Percentiles rank a stretch among this genome's conserved stretches.
Evolutionary conservation across 1,140 invertebrate genomes (phyloP).

Genomic region (Trichomalopsis sarcophagae): DNA sequence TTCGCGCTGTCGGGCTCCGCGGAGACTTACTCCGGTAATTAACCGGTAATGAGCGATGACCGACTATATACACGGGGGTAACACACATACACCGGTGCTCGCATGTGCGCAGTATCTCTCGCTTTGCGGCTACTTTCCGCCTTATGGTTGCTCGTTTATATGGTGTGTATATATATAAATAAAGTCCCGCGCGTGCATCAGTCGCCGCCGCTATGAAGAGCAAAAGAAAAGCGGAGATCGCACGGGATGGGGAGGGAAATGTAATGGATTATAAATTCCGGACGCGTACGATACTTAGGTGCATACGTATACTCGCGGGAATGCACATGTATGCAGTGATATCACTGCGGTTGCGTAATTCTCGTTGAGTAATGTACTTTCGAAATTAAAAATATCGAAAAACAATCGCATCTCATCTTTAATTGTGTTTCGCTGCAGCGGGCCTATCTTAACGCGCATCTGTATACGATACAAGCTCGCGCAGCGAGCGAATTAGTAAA

Average conservation of each 20-base stretch:
- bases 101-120: neutral
- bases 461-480: too few relatives aligned
- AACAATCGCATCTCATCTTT: neutral
- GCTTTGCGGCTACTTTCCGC: neutral
- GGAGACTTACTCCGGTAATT: slow-evolving; percentile 61
- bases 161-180: neutral
- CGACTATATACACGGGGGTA: slow-evolving; percentile 39
- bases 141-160: neutral
- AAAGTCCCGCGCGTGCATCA: neutral
- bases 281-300: neutral
- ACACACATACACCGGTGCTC: neutral
- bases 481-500: neutral
- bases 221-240: neutral
- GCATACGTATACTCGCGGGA: neutral
- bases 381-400: slow-evolving; percentile 2
- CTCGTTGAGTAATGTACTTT: neutral
- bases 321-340: neutral
- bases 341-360: neutral
- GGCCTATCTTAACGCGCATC: too few relatives aligned
- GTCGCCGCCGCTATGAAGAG: neutral
- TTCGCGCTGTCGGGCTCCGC: slow-evolving; percentile 47
- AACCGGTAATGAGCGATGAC: slow-evolving; percentile 62
- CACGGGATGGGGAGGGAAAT: neutral
- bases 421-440: neutral
- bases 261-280: slow-evolving; percentile 39